Evolutionary conservation across 2,113 vertebrate genomes (phyloP).

Genomic region (Arizona elegans): DNA sequence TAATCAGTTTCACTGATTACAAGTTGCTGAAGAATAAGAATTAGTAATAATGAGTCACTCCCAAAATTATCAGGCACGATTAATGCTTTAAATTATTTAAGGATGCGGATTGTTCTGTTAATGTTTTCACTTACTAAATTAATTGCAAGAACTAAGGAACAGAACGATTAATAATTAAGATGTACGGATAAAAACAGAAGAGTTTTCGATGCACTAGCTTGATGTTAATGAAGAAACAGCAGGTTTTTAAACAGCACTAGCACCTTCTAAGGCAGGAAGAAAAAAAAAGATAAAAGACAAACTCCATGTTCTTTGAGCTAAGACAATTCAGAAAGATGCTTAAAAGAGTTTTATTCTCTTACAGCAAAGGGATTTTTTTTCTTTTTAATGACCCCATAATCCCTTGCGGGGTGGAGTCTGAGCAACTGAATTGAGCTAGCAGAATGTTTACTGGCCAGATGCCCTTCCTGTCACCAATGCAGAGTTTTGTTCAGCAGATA

Average conservation of each 20-base stretch:
- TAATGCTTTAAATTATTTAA: slow-evolving; percentile 33
- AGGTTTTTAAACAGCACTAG: neutral
- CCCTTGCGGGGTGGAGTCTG: too few species aligned
- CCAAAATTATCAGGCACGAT: slow-evolving; percentile 5
- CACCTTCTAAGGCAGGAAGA: neutral
- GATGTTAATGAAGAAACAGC: neutral
- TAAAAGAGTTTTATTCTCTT: neutral
- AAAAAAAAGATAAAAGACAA: neutral
- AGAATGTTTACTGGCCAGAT: too few species aligned
- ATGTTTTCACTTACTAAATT: slow-evolving; percentile 3
- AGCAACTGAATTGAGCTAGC: too few species aligned
- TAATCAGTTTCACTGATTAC: neutral
- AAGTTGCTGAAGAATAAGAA: slow-evolving; percentile 6
- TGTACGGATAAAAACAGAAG: neutral
- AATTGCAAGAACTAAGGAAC: slow-evolving; percentile 2
- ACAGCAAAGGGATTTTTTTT: neutral
- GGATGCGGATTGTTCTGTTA: slow-evolving; percentile 9
- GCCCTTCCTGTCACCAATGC: too few species aligned
- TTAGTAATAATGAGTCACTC: slow-evolving; percentile 15
- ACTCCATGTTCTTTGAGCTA: neutral
- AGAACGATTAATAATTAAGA: slow-evolving; percentile 13
- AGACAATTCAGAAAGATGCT: neutral
- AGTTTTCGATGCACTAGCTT: neutral
- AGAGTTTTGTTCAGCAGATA: too few species aligned
- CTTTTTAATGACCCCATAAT: too few species aligned